Evolutionary conservation across 2,113 vertebrate species (phyloP).

Genomic region (Malurus cyaneus): DNA sequence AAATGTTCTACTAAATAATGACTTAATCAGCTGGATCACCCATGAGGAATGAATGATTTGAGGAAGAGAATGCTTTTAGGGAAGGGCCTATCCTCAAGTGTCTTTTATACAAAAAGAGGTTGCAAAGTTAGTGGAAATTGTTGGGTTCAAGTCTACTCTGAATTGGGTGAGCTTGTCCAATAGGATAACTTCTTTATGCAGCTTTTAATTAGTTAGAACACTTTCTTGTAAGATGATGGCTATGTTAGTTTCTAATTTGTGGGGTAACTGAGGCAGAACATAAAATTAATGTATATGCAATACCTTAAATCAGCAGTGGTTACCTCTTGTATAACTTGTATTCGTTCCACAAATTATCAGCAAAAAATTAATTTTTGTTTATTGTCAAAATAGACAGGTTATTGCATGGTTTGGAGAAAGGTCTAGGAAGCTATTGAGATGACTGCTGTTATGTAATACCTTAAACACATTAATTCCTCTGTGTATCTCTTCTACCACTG

Average conservation of each 20-base stretch:
- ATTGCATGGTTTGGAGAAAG: not conserved
- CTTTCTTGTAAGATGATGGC: not conserved
- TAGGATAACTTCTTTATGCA: not conserved
- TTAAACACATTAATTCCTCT: not conserved
- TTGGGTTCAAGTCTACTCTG: not conserved
- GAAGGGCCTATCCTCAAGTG: not conserved
- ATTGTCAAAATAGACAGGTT: accelerated
- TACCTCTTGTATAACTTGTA: not conserved
- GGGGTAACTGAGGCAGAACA: not conserved
- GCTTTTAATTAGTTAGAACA: not conserved
- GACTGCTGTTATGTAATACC: not conserved
- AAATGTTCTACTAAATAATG: not conserved
- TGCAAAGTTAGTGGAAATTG: not conserved
- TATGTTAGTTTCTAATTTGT: not conserved
- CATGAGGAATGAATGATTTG: not conserved
- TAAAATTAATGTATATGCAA: not conserved
- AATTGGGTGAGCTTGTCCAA: not conserved
- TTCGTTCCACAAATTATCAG: not conserved
- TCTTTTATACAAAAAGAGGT: not conserved
- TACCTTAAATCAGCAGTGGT: not conserved
- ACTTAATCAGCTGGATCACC: not conserved
- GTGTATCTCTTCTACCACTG: not conserved
- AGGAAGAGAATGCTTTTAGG: not conserved
- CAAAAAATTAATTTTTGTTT: not conserved
- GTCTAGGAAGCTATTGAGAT: not conserved